These are phyloP conservation scores for Burhinus bistriatus DNA, from an alignment of 2,113 vertebrate genomes.

Conservation along the genomic window DNA sequence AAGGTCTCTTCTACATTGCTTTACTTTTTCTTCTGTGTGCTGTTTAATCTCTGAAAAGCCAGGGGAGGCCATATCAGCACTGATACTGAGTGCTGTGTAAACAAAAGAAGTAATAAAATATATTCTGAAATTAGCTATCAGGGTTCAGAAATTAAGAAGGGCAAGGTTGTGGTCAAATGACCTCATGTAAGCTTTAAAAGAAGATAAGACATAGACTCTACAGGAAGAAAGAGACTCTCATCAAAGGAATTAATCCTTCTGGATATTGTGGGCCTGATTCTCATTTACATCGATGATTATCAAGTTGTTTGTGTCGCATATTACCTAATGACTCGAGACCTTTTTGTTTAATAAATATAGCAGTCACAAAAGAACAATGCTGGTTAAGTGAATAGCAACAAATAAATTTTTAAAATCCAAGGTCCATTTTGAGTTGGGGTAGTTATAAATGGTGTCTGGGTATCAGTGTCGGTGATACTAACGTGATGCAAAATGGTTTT, in stretches of 20 bases:
- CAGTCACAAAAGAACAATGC: not conserved
- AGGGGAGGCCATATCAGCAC: not conserved
- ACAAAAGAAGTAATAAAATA: conserved; percentile 35
- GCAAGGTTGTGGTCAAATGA: conserved; percentile 31
- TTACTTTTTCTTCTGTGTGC: conserved; percentile 23
- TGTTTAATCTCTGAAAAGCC: conserved; percentile 7
- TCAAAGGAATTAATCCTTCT: not conserved
- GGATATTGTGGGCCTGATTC: not conserved
- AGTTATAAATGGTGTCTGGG: not conserved
- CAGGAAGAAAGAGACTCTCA: not conserved
- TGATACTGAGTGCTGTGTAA: not conserved
- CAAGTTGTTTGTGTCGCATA: not conserved
- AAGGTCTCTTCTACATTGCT: not conserved
- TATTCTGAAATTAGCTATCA: conserved; percentile 53
- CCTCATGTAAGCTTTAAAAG: not conserved
- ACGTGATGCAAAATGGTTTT: not conserved
- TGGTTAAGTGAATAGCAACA: not conserved
- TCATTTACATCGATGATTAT: not conserved
- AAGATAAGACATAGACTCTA: not conserved
- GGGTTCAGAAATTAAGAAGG: conserved; percentile 45
- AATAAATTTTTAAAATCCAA: not conserved
- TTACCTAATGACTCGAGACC: not conserved
- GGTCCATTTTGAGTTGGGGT: not conserved
- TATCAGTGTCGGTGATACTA: not conserved
- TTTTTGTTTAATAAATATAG: not conserved